Base-by-base conservation (phyloP, 2,113 vertebrate genomes). In the Corythornis vintsioides region DNA sequence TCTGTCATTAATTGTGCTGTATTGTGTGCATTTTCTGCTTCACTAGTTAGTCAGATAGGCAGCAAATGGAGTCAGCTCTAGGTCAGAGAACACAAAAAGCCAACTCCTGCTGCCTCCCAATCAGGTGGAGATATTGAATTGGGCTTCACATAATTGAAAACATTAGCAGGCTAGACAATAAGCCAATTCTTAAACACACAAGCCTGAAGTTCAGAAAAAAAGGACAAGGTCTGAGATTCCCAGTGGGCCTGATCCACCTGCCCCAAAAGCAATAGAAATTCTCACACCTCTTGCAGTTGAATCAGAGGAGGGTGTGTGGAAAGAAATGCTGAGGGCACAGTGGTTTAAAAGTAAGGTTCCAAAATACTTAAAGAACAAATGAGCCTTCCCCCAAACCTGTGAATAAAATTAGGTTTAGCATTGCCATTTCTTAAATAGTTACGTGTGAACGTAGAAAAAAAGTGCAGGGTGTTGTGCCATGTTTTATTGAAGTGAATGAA, bases 21-120 rank as follows among this genome's bases (percentile, higher is more conserved):
- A 98, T 97, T 98, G 97, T 98, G 97, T 98, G 97, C 96, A 96
- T 98, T 99, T 98, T 99, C 98, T 97, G 98, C 98, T 97, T 98
- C 95, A 96, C 97, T 97, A 97, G 96, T 78, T 96, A 95, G 95
- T 97, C 96, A 96, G 96, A 98, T 88, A 96, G 95, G 93, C 94
- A 96, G 97, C 95, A 97, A 97, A 97, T 96, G 96, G 96, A 92
- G 93, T 92, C 90, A 94, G 91, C 95, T 95, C 78, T 79, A 95
- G 97, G 97, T 98, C 98, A 97, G 43, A 88, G 88, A 95, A 94
- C 93, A 94, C 85, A 85, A 93, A 83, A 95, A 97, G 89, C 89
- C 89, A 89, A 77, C 88, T 91, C 93, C 95, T 97, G 87, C 91
- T 89, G 82, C 90, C 94, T 94, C 88, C 90, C 91, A 70, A 4